Percentiles rank a stretch among this genome's conserved stretches.
Evolutionary conservation across 1,140 invertebrate species (phyloP).

Genomic region (Leptonema lineaticorne): DNA sequence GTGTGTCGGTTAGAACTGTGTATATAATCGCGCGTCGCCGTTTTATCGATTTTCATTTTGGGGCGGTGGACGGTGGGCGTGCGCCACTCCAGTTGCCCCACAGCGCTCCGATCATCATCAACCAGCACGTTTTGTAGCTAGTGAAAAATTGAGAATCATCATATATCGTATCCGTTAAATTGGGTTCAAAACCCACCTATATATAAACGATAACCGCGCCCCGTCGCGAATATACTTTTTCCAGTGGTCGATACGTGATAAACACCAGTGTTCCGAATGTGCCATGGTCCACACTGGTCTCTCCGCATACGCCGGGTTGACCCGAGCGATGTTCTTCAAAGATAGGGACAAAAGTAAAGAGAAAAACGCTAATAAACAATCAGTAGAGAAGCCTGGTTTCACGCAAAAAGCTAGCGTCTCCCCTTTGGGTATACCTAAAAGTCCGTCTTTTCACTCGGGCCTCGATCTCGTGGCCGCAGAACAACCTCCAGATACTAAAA

Average conservation of each 20-base stretch:
- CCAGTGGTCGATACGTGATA: conserved; percentile 24
- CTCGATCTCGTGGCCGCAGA: conserved; percentile 71
- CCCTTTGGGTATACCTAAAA: conserved; percentile 73
- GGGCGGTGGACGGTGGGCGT: background rate
- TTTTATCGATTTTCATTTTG: background rate
- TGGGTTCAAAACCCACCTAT: too few relatives aligned
- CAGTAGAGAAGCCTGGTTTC: conserved; percentile 49
- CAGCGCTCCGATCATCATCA: too few relatives aligned
- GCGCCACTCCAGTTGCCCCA: background rate
- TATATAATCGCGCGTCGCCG: conserved; percentile 13
- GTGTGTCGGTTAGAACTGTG: too few relatives aligned
- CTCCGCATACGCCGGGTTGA: conserved; percentile 48
- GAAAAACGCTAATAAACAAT: conserved; percentile 4
- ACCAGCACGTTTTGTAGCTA: background rate
- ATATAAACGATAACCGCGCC: too few relatives aligned
- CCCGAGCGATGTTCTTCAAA: conserved; percentile 53
- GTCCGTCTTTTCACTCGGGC: conserved; percentile 80
- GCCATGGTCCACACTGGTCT: conserved; percentile 55
- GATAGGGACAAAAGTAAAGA: conserved; percentile 41
- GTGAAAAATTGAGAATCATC: too few relatives aligned
- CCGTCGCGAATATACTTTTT: background rate
- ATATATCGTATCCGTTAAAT: too few relatives aligned
- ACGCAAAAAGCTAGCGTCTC: conserved; percentile 57
- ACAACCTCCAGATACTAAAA: conserved; percentile 47
- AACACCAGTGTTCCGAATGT: conserved; percentile 48